Base-by-base conservation (phyloP, 2,113 vertebrate genomes). In the Mesitornis unicolor region DNA sequence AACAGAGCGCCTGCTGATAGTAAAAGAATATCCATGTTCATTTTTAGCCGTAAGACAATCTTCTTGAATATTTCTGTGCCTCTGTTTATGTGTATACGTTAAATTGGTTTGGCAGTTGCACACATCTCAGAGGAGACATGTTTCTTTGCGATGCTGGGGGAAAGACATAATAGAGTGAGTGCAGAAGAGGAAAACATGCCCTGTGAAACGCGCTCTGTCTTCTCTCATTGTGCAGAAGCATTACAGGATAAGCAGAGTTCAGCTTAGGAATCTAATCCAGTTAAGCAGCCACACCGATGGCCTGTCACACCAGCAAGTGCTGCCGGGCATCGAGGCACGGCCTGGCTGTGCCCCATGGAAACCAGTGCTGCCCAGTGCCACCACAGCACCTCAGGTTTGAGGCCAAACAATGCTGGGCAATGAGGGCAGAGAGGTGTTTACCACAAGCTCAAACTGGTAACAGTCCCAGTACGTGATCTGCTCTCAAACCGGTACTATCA, bases 81-180 rank as follows among this genome's bases (percentile, higher is more conserved):
- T 88, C 88, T 96, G 88, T 92, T 95, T 95, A 84, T 5, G 40
- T 81, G 88, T 82, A 21, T 63, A 90, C 0, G 6, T 94, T 95
- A 84, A 67, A 90, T 86, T 33, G 84, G 63, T 88, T 96, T 95
- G 92, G 90, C 95, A 96, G 83, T 75, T 78, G 95, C 85, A 84
- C 38, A 5, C 59, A 90, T 84, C 93, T 96, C 92, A 93, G 60
- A 97, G 80, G 90, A 94, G 77, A 87, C 71, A 51, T 12, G 54
- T 77, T 90, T 73, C 79, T 64, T 90, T 90, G 71, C 17, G 19
- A 38, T 67, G 81, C 93, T 97, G 33, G 56, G 93, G 90, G 89
- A 89, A 77, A 92, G 93, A 73, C 67, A 89, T 38, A 59, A 35
- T 10, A 25, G 47, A 26, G 60, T 7, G 13, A 26, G 51, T 47